These are phyloP conservation scores for Drosophila arizonae DNA, from an alignment of 1,140 invertebrate genomes.

Conservation along the genomic window DNA sequence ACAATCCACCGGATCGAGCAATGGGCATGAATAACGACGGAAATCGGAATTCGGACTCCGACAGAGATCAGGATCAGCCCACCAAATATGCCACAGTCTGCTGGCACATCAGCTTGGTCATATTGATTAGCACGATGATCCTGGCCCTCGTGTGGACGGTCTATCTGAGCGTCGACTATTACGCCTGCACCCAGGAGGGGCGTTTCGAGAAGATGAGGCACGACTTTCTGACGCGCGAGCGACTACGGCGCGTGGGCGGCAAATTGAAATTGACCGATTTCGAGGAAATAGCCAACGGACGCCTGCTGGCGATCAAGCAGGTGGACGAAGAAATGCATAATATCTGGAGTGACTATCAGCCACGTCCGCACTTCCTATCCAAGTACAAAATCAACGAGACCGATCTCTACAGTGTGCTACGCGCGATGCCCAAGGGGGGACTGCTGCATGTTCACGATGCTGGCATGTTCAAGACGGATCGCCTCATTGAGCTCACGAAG, in stretches of 20 bases:
- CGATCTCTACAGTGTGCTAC: constrained; percentile 87
- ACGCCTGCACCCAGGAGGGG: constrained; percentile 4
- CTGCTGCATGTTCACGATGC: constrained; percentile 89
- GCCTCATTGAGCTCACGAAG: constrained; percentile 59
- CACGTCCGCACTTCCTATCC: constrained; percentile 85
- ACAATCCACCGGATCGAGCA: background rate
- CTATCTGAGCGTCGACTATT: constrained; percentile 10
- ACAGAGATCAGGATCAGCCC: background rate
- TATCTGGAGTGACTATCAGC: constrained; percentile 49
- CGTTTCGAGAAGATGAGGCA: constrained; percentile 24
- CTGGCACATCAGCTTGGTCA: constrained; percentile 26
- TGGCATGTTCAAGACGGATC: constrained; percentile 86
- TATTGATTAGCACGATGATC: constrained; percentile 28
- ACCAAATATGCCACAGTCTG: constrained; percentile 20
- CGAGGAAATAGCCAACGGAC: constrained; percentile 49
- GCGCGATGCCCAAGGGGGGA: constrained; percentile 88
- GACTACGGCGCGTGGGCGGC: constrained; percentile 38
- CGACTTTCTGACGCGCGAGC: constrained; percentile 25
- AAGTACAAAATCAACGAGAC: constrained; percentile 86
- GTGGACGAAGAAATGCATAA: constrained; percentile 35
- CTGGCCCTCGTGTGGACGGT: constrained; percentile 44
- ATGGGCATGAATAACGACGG: background rate
- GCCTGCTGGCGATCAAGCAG: constrained; percentile 36
- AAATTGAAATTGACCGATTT: constrained; percentile 25
- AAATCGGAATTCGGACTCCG: background rate